Percentiles rank a stretch among this genome's conserved stretches.
phyloP scores from a whole-genome alignment of 2,888 invertebrate genomes.

The Melipona beecheii region DNA sequence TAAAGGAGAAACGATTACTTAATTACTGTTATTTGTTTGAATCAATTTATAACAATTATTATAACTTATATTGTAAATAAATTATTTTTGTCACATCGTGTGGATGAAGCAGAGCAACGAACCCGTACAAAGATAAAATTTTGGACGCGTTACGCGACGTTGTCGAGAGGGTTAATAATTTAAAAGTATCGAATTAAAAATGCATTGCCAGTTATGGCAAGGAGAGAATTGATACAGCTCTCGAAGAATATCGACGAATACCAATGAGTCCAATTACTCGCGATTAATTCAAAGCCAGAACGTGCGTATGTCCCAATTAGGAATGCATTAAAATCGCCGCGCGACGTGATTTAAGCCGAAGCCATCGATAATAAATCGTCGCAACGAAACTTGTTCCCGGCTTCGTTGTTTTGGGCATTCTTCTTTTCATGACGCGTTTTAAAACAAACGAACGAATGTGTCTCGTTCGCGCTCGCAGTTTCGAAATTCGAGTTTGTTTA shows the following conservation, averaged over 20 bases:
- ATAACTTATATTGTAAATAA: too few relatives aligned
- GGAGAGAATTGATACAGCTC: neutral
- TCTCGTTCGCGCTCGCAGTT: too few relatives aligned
- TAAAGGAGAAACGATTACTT: too few relatives aligned
- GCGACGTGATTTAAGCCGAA: slow-evolving; percentile 8
- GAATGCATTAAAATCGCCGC: slow-evolving; percentile 25
- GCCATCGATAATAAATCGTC: slow-evolving; percentile 2
- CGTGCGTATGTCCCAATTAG: slow-evolving; percentile 12
- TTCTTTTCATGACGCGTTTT: neutral
- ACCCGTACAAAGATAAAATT: too few relatives aligned
- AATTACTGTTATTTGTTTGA: too few relatives aligned
- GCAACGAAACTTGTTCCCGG: slow-evolving; percentile 2
- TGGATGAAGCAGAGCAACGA: too few relatives aligned
- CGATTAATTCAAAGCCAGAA: neutral
- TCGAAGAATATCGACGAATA: slow-evolving; percentile 4
- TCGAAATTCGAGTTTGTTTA: too few relatives aligned
- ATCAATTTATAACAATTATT: too few relatives aligned
- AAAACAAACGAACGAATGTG: too few relatives aligned
- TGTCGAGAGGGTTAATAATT: neutral
- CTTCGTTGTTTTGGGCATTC: neutral
- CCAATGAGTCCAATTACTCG: neutral
- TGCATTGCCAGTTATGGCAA: slow-evolving; percentile 5
- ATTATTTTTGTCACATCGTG: too few relatives aligned
- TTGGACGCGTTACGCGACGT: too few relatives aligned
- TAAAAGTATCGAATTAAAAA: slow-evolving; percentile 25